phyloP scores from a whole-genome alignment of 2,113 vertebrate species.

The Heterochromis multidens region DNA sequence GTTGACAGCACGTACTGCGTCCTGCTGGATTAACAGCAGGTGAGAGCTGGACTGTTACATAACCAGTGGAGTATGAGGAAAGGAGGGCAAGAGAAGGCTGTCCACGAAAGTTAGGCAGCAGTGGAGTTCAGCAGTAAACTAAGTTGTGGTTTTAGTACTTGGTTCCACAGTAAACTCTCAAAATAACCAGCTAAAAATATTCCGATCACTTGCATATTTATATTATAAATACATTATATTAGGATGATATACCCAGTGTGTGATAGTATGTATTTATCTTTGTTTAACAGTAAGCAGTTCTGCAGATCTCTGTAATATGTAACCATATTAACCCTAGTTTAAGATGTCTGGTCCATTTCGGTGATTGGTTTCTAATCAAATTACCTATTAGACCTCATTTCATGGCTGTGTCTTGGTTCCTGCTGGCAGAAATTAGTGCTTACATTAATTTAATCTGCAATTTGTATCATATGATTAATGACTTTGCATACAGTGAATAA shows the following conservation, averaged over 20 bases:
- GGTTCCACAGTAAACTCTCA: background rate
- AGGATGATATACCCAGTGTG: background rate
- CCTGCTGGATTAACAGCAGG: constrained; percentile 27
- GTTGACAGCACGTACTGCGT: background rate
- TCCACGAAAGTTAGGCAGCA: background rate
- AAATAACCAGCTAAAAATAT: background rate
- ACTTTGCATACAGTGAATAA: background rate
- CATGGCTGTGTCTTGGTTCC: background rate
- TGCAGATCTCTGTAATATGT: background rate
- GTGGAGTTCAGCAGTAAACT: background rate
- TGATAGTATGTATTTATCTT: background rate
- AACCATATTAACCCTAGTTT: background rate
- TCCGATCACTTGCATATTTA: background rate
- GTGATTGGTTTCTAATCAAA: background rate
- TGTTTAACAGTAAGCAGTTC: background rate
- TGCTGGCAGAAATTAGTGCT: background rate
- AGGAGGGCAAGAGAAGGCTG: background rate
- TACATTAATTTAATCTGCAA: background rate
- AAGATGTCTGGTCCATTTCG: background rate
- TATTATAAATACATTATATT: background rate
- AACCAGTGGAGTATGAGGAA: background rate
- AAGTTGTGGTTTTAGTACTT: background rate
- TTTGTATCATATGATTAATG: background rate
- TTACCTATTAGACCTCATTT: background rate
- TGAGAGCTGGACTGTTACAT: constrained; percentile 6